Base-by-base conservation (phyloP, 2,888 invertebrate genomes). In the Perizoma flavofasciatum region DNA sequence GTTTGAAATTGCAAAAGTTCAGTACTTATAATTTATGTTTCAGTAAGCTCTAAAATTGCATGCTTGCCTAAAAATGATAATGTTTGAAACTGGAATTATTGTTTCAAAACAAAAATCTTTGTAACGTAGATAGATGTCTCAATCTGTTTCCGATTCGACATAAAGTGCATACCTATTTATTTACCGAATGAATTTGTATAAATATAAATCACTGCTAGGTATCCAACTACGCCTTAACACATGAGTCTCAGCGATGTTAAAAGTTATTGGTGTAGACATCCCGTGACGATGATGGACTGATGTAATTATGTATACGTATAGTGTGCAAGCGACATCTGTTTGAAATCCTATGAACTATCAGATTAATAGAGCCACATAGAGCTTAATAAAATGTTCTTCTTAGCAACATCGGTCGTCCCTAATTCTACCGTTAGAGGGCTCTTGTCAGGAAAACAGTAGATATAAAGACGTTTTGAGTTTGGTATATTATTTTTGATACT, bases 341-440 rank as follows among this genome's bases (percentile, higher is more conserved):
- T 10, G 22, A 52, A n/a, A 35, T 34, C 35, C 40, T 22, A 43
- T 35, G 51, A 58, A 43, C 57, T 54, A 39, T 34, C 33, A 52
- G 34, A 50, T 44, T 40, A 35, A 61, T 45, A 33, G 49, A 40
- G n/a, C 10, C 5, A 45, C 35, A 61, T 45, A 33, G 49, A 40
- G n/a, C 10, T 6, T 37, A 6, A 10, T 39, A 52, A 39, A 48
- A 45, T 51, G 33, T 22, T 47, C 11, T 40, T 40, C n/a, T 45
- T 11, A 40, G 32, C 34, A 41, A 49, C 33, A 32, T 44, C 44
- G 40, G 34, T 55, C 40, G 46, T 62, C 41, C 55, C 11, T 11
- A 11, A 33, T 49, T 37, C 44, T 45, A 10, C 55, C 58, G 55
- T 33, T n/a, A 62, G 62, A 62, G 51, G 62, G 55, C 62, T 50